Evolutionary conservation across 2,113 vertebrate species (phyloP).

Genomic region (Danionella cerebrum): DNA sequence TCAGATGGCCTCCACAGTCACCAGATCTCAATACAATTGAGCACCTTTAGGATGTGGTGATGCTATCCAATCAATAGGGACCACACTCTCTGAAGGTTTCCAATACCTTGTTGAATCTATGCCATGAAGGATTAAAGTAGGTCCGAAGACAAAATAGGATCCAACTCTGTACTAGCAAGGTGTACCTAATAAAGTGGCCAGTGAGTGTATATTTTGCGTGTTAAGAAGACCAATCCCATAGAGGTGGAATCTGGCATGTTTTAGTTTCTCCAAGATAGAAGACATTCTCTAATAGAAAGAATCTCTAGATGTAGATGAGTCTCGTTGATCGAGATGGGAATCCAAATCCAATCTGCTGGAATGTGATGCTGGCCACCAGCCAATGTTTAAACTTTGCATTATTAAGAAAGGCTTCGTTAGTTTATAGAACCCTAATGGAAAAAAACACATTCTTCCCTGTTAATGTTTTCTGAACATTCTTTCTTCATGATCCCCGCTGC

Average conservation of each 20-base stretch:
- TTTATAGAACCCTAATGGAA: not conserved
- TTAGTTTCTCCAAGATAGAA: not conserved
- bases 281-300: not conserved
- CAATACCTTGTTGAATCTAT: too few relatives aligned
- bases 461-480: not conserved
- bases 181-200: too few relatives aligned
- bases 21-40: too few relatives aligned
- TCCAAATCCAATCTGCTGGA: not conserved
- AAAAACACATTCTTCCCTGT: not conserved
- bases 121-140: too few relatives aligned
- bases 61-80: too few relatives aligned
- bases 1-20: too few relatives aligned
- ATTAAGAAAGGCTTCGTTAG: not conserved
- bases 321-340: not conserved
- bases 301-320: not conserved
- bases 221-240: not conserved
- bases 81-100: too few relatives aligned
- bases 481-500: not conserved
- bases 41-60: too few relatives aligned
- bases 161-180: too few relatives aligned
- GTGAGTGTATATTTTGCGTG: not conserved
- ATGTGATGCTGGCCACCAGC: not conserved
- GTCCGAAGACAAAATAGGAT: too few relatives aligned
- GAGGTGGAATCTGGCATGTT: not conserved
- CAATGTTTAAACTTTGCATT: not conserved